A percentile compares a stretch with the other conserved stretches of the same genome.
Conservation (phyloP, 2,113 vertebrate genomes). For the Catharus fuscescens region DNA sequence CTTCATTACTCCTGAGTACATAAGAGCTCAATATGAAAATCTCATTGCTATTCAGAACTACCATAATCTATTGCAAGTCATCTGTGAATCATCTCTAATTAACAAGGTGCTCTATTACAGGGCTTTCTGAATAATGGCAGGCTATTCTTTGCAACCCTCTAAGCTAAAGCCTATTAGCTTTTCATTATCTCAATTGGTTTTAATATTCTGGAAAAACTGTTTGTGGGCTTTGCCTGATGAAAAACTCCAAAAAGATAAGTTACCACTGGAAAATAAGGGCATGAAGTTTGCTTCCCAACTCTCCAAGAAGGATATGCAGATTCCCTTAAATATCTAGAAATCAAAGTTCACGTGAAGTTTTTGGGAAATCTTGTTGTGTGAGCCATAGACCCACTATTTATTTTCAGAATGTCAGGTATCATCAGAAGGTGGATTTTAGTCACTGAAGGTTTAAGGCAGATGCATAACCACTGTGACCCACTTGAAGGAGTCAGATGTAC, state of each 20-base stretch:
- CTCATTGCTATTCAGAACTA: background rate
- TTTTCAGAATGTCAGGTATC: background rate
- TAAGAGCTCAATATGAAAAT: background rate
- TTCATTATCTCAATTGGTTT: background rate
- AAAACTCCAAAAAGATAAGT: background rate
- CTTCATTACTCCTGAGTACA: background rate
- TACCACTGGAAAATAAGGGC: background rate
- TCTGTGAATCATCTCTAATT: slow-evolving; percentile 40
- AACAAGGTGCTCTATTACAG: slow-evolving; percentile 20
- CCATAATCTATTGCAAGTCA: background rate
- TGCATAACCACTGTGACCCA: background rate
- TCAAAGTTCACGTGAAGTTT: background rate
- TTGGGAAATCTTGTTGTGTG: background rate
- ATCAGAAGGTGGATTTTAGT: background rate
- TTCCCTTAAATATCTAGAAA: background rate
- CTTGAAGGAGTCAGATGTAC: background rate
- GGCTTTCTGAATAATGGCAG: slow-evolving; percentile 42
- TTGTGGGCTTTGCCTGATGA: background rate
- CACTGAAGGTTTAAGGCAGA: background rate
- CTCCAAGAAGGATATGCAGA: background rate
- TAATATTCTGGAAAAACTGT: background rate
- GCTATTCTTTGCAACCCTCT: background rate
- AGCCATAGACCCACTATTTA: background rate
- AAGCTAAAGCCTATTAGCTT: background rate
- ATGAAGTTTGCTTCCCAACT: background rate